Evolutionary conservation across 2,888 invertebrate genomes (phyloP).

Genomic region (Caenorhabditis sulstoni): DNA sequence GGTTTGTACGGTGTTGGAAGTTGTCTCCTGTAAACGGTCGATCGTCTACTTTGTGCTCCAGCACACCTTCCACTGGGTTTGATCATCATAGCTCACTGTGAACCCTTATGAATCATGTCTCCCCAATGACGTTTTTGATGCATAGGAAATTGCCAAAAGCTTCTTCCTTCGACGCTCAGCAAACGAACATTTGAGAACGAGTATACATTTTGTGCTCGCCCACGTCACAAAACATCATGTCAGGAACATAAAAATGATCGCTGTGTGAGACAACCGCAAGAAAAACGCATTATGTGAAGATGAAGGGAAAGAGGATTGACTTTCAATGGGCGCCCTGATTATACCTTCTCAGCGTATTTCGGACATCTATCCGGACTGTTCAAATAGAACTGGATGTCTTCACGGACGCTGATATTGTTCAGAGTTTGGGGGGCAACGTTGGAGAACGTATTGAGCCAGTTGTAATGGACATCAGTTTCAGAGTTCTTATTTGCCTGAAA

Average conservation of each 20-base stretch:
- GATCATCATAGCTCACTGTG: constrained; percentile 30
- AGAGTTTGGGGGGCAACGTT: constrained; percentile 66
- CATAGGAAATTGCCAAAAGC: constrained; percentile 20
- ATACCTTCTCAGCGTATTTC: constrained; percentile 76
- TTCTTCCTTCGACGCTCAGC: neutral
- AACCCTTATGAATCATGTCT: constrained; percentile 5
- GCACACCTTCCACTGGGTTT: too few relatives aligned
- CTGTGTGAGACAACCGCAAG: too few relatives aligned
- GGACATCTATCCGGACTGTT: constrained; percentile 75
- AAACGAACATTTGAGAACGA: neutral
- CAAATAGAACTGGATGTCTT: constrained; percentile 77
- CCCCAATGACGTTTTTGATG: constrained; percentile 34
- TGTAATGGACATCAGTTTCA: constrained; percentile 1
- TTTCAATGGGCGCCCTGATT: constrained; percentile 2
- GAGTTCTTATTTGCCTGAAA: neutral
- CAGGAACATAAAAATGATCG: too few relatives aligned
- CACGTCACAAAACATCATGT: neutral
- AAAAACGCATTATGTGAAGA: neutral
- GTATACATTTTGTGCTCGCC: constrained; percentile 1
- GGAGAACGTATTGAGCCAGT: constrained; percentile 70
- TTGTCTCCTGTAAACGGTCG: constrained; percentile 28
- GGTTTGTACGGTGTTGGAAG: neutral
- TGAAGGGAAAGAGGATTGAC: neutral
- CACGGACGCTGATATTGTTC: constrained; percentile 62
- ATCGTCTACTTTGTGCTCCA: too few relatives aligned